Base-by-base conservation (phyloP, 2,888 invertebrate genomes). In the Graphium colonna region DNA sequence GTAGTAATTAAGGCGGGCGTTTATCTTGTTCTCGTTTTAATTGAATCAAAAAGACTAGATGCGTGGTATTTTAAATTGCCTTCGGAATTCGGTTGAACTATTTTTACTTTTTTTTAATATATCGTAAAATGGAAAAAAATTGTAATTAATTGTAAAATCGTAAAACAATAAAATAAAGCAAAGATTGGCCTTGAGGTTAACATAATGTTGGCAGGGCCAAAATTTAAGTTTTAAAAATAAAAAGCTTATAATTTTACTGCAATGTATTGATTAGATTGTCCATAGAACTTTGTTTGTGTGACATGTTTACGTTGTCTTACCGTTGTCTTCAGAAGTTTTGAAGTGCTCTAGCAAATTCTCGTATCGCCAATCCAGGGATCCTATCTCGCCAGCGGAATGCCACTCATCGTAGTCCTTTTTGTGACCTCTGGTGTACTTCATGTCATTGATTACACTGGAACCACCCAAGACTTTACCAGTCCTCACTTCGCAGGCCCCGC, bases 381-480 rank as follows among this genome's bases (percentile, higher is more conserved):
- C 82, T 0, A 82, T 56, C 0, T 75, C 73, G 0, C 78, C 84
- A 0, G 70, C 62, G 16, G 55, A 73, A 48, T 83, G 79, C 90
- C 90, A 90, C 0, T 75, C 79, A 52, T 89, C 88, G 46, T 86
- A 90, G 59, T 90, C 90, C 10, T 69, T 73, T 58, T 83, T 87
- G 13, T 79, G 76, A 0, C 90, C 90, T 58, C 90, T 70, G 1
- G 83, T 83, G 59, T 90, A 90, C 68, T 90, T 90, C 88, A 89
- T 88, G 52, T 88, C 85, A 21, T 83, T 85, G 5, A 72, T 79
- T 1, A 88, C 89, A 26, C 85, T 84, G 40, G 89, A 88, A 0
- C 90, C 90, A 3, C 90, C 90, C 0, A 90, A 69, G 0, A 87
- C 88, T 65, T 86, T 89, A 1, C 88, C 90, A 1, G 82, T 83